Evolutionary conservation across 2,797 vertebrate species (phyloP).

Genomic region (Sebastes variabilis): DNA sequence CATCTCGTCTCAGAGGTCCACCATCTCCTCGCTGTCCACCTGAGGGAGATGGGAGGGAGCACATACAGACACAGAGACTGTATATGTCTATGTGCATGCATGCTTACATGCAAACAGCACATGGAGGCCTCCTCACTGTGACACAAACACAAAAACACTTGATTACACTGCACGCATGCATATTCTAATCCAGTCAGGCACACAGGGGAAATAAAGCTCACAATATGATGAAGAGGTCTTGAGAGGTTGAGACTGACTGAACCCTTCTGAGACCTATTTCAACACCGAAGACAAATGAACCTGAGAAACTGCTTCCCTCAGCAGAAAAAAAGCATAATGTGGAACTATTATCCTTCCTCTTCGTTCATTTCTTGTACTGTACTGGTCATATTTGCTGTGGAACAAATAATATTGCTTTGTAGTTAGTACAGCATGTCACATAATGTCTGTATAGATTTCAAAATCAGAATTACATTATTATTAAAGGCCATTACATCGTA

Average conservation of each 20-base stretch:
- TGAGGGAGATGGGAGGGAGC: constrained; percentile 37
- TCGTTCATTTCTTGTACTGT: neutral
- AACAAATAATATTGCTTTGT: constrained; percentile 13
- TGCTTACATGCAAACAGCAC: neutral
- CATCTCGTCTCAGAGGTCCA: constrained; percentile 91
- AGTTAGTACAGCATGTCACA: constrained; percentile 39
- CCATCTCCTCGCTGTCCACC: constrained; percentile 86
- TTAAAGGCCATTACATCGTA: constrained; percentile 34
- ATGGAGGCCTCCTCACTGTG: constrained; percentile 5
- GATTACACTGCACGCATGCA: constrained; percentile 13
- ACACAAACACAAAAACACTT: constrained; percentile 22
- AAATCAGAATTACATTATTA: constrained; percentile 16
- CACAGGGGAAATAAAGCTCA: constrained; percentile 12
- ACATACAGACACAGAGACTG: neutral
- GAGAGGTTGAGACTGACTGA: constrained; percentile 3
- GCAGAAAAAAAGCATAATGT: constrained; percentile 3
- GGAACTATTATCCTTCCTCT: neutral
- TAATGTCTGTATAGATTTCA: constrained; percentile 21
- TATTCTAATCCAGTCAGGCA: constrained; percentile 7
- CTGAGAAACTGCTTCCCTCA: neutral
- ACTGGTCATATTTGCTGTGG: constrained; percentile 18
- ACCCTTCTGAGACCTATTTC: neutral
- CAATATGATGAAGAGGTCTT: constrained; percentile 13
- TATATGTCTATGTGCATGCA: neutral
- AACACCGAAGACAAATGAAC: constrained; percentile 16